These are phyloP conservation scores for Trichacis sp. DNA, from an alignment of 2,888 invertebrate species.

Conservation along the genomic window DNA sequence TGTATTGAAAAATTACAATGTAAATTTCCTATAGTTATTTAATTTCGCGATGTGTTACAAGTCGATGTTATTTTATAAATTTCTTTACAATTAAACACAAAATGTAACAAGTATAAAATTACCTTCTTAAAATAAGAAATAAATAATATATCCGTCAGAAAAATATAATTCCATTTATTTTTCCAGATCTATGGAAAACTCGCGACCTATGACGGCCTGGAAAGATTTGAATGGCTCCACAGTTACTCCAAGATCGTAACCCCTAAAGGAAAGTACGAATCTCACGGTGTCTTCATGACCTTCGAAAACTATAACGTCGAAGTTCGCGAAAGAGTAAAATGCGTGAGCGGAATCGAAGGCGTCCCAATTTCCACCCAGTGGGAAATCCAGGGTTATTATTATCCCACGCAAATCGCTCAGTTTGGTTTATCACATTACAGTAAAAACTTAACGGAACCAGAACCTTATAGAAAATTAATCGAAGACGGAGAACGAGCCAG, in stretches of 20 bases:
- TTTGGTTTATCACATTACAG: conserved; percentile 98
- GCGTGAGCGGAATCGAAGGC: conserved; percentile 92
- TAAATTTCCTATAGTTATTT: too few species aligned
- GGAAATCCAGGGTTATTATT: conserved; percentile 95
- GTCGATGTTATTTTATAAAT: too few species aligned
- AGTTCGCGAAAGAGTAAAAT: conserved; percentile 94
- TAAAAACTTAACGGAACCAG: conserved; percentile 89
- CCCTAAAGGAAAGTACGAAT: conserved; percentile 89
- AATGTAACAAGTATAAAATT: too few species aligned
- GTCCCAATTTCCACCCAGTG: conserved; percentile 97
- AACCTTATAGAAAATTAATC: conserved; percentile 79
- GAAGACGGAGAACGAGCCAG: conserved; percentile 81
- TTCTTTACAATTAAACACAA: too few species aligned
- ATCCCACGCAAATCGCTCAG: conserved; percentile 98
- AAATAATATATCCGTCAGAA: too few species aligned
- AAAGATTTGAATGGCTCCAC: conserved; percentile 94
- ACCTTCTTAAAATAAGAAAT: conserved; percentile 7
- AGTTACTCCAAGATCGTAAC: conserved; percentile 92
- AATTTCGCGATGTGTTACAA: too few species aligned
- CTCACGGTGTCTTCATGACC: conserved; percentile 92
- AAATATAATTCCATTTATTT: neutral
- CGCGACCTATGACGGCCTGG: conserved; percentile 78
- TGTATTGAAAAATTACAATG: too few species aligned
- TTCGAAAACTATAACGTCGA: conserved; percentile 99
- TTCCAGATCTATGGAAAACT: conserved; percentile 86